These are phyloP conservation scores for Tubiluchus corallicola DNA, from an alignment of 2,888 invertebrate species.

Conservation along the genomic window DNA sequence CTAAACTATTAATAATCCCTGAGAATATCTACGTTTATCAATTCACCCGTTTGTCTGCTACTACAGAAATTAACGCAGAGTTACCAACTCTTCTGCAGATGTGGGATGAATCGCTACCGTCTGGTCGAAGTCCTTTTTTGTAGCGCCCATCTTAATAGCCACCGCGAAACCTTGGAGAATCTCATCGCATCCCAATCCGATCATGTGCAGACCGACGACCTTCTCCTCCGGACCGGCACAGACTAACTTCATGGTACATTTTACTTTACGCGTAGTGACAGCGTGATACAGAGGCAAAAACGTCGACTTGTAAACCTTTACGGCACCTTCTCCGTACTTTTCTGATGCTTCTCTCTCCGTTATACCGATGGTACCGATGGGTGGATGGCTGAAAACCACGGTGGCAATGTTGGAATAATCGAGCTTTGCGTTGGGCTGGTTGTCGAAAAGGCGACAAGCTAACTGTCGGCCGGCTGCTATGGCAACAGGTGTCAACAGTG, in stretches of 20 bases:
- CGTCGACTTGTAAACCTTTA: constrained; percentile 31
- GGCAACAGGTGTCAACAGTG: constrained; percentile 34
- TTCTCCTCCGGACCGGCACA: constrained; percentile 33
- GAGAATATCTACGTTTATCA: too few species aligned
- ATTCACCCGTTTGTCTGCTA: too few species aligned
- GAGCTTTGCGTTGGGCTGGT: constrained; percentile 27
- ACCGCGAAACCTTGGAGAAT: constrained; percentile 38
- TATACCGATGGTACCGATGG: constrained; percentile 34
- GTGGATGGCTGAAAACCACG: constrained; percentile 37
- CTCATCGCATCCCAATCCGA: constrained; percentile 35
- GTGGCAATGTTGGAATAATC: constrained; percentile 35
- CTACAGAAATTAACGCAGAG: constrained; percentile 34
- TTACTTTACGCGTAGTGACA: constrained; percentile 31
- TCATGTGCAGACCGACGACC: constrained; percentile 35
- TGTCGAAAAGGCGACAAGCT: constrained; percentile 33
- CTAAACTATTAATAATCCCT: too few species aligned
- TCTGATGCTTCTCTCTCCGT: constrained; percentile 34
- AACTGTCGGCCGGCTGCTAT: constrained; percentile 37
- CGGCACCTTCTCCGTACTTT: constrained; percentile 29
- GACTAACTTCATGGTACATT: constrained; percentile 33
- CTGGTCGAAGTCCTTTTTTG: constrained; percentile 35
- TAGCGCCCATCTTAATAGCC: constrained; percentile 37
- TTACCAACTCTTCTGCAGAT: constrained; percentile 35
- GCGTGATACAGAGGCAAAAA: constrained; percentile 36
- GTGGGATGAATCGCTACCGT: constrained; percentile 38